These are phyloP conservation scores for Phylloscopus trochilus DNA, from an alignment of 2,113 vertebrate genomes.

Conservation along the genomic window DNA sequence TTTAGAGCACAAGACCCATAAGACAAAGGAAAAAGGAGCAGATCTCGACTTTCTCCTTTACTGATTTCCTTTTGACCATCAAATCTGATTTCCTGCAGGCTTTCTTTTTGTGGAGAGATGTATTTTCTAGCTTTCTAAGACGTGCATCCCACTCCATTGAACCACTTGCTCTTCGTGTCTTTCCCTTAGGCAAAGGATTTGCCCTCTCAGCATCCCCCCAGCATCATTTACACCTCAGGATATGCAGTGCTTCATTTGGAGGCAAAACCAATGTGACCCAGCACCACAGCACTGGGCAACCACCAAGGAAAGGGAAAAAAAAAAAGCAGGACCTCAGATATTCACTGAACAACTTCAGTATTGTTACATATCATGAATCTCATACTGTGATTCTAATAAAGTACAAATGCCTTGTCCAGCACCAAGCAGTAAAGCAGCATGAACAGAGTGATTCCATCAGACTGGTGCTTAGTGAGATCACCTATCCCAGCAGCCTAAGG, in stretches of 20 bases:
- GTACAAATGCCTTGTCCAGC: background rate
- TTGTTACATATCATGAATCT: background rate
- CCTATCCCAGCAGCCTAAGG: background rate
- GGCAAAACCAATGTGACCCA: background rate
- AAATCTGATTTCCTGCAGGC: background rate
- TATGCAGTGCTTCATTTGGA: background rate
- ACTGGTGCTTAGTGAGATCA: background rate
- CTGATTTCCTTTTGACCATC: background rate
- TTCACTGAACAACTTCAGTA: background rate
- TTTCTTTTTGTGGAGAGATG: background rate
- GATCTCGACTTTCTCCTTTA: background rate
- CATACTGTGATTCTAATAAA: background rate
- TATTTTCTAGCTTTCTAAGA: background rate
- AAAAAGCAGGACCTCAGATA: background rate
- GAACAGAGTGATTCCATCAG: background rate
- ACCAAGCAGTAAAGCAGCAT: background rate
- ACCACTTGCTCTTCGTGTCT: background rate
- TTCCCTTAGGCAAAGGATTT: background rate
- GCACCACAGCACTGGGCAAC: background rate
- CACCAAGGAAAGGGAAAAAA: background rate
- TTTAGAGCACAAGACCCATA: background rate
- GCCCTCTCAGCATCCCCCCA: background rate
- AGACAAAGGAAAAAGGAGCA: background rate
- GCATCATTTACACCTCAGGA: background rate
- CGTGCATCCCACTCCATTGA: fast-evolving